Conservation (phyloP, 1,140 invertebrate genomes). For the Conus ventricosus region DNA sequence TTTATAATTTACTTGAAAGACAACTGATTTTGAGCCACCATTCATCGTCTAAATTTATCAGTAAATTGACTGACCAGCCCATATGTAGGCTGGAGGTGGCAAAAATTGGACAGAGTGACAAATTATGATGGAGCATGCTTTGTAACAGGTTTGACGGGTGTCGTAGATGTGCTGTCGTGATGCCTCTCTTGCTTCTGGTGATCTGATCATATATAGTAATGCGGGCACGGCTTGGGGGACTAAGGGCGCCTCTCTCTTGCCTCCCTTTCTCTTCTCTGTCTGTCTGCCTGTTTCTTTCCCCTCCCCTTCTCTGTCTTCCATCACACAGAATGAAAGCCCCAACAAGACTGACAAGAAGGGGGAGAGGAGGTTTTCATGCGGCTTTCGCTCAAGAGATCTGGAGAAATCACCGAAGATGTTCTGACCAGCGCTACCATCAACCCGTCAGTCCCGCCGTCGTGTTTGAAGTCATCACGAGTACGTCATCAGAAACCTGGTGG, state of each 20-base stretch:
- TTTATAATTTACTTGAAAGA: too few species aligned
- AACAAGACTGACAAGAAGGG: slow-evolving; percentile 44
- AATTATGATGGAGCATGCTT: neutral
- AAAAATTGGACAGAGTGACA: too few species aligned
- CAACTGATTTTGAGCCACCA: too few species aligned
- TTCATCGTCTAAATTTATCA: too few species aligned
- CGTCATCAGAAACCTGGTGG: slow-evolving; percentile 29
- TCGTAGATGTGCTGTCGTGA: neutral
- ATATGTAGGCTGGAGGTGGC: too few species aligned
- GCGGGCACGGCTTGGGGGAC: neutral
- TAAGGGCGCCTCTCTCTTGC: neutral
- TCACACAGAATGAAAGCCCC: slow-evolving; percentile 56
- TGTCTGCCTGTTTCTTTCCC: neutral
- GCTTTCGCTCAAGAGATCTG: slow-evolving; percentile 54
- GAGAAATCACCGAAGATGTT: slow-evolving; percentile 69
- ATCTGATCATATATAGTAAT: neutral
- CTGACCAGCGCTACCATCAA: slow-evolving; percentile 60
- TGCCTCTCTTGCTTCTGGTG: neutral
- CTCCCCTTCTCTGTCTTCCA: neutral
- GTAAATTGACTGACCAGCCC: too few species aligned
- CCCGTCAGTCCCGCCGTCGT: slow-evolving; percentile 71
- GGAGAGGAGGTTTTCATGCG: slow-evolving; percentile 22
- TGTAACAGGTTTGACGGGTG: neutral
- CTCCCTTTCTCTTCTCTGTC: neutral
- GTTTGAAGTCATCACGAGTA: slow-evolving; percentile 63